Evolutionary conservation across 2,797 vertebrate genomes (phyloP).

Genomic region (Atherinosoma microstoma): DNA sequence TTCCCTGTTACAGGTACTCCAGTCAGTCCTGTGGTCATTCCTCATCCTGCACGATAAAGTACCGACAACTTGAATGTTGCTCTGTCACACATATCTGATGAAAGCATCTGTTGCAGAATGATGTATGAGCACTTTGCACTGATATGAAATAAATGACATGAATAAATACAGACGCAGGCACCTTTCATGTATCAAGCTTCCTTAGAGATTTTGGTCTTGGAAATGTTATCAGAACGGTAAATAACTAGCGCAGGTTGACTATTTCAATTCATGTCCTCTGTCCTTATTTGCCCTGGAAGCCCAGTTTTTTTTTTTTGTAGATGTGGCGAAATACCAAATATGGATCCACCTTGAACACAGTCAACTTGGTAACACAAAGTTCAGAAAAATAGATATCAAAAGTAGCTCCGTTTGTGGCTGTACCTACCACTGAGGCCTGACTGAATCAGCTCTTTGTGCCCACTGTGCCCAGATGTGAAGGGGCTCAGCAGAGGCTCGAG

Average conservation of each 20-base stretch:
- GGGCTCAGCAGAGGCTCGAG: constrained; percentile 57
- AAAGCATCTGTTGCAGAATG: constrained; percentile 65
- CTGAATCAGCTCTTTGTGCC: constrained; percentile 85
- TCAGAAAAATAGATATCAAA: constrained; percentile 74
- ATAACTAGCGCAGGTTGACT: constrained; percentile 23
- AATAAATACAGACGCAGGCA: constrained; percentile 61
- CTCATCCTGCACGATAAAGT: constrained; percentile 54
- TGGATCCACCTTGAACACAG: constrained; percentile 37
- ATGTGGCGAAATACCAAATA: constrained; percentile 51
- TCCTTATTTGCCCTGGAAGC: constrained; percentile 21
- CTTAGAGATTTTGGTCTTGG: constrained; percentile 37
- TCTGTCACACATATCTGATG: constrained; percentile 49
- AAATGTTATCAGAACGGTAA: constrained; percentile 63
- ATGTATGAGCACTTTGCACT: constrained; percentile 64
- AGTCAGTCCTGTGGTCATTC: constrained; percentile 55
- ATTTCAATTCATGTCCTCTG: constrained; percentile 4
- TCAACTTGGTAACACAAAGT: constrained; percentile 43
- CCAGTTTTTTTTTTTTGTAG: constrained; percentile 11
- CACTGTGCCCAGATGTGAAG: constrained; percentile 74
- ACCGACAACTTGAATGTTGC: constrained; percentile 58
- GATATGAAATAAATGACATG: constrained; percentile 68
- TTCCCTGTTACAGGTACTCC: constrained; percentile 40
- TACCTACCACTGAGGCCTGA: constrained; percentile 69
- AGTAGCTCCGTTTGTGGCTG: constrained; percentile 68
- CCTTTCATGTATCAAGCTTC: constrained; percentile 38